Base-by-base conservation (phyloP, 37 sponge, comb jelly and placozoan genomes). In the Ianthella basta region DNA sequence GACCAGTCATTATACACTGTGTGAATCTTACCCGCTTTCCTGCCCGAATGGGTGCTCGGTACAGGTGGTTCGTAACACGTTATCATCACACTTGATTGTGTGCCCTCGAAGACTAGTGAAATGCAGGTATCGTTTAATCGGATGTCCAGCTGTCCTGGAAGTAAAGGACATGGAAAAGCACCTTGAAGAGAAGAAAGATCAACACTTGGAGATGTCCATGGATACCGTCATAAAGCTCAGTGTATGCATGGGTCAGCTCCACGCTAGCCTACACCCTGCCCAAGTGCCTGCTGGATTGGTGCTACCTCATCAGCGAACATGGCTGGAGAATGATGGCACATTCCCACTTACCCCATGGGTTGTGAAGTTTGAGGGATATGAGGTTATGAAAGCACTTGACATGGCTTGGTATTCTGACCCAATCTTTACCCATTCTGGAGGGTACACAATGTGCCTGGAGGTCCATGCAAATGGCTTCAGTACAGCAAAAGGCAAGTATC, bases 381-480 rank as follows among this genome's bases (percentile, higher is more conserved):
- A n/a, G n/a, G n/a, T n/a, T n/a, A n/a, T n/a, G n/a, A n/a, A n/a
- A n/a, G n/a, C n/a, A n/a, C n/a, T n/a, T n/a, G n/a, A n/a, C n/a
- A n/a, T n/a, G n/a, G n/a, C n/a, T n/a, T 72, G 73, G 73, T 34
- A 30, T 40, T 30, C 32, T 8, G 73, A 72, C 14, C 13, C 23
- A 23, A 37, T 72, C 41, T 37, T 23, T 21, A 72, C 40, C 41
- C 73, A 72, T 72, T 40, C 30, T 72, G 73, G 73, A 72, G 73
- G 73, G 39, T 72, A 72, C 19, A 21, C 4, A 15, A 12, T 72
- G 73, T 72, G 14, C 41, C 18, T 72, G 73, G 16, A 19, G 41
- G 39, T 72, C 8, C 41, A 72, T 37, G 41, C 20, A 8, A 72
- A 72, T 33, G 73, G 73, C 12, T 8, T 23, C 12, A 64, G 29